Evolutionary conservation across 2,888 invertebrate genomes (phyloP), one percentile per base, ranked within the genome.

Genomic region (Conus canariensis): DNA sequence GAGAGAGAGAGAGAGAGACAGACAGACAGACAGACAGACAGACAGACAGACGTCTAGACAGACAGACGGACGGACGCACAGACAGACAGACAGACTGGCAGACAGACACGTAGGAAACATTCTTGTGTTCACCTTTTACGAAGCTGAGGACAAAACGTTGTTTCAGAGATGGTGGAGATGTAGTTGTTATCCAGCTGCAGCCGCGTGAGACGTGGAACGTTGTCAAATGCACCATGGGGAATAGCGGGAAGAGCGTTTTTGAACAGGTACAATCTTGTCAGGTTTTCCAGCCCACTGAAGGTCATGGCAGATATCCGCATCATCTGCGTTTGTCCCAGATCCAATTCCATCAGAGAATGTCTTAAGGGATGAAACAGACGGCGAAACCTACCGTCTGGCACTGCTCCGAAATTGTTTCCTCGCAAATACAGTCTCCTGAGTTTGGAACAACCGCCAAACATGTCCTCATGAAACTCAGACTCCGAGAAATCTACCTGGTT

Each of bases 401-500:
- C 30, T 30, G 30, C 30, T 10, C 77, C 45, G 30, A 80, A 80
- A 30, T 3, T 30, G 77, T 80, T 80, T 30, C 77, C 77, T 7
- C 77, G 25, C 30, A 80, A 25, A 30, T 30, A 30, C 30, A 80
- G 14, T 80, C 77, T 80, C 77, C 77, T 14, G 77, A 80, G 30
- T 30, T 80, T 80, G 14, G 45, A 14, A 45, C 77, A 80, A 10
- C 77, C 77, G 22, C 30, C 77, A 16, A 80, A 80, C 3, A 30
- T 30, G 77, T 80, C 77, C 30, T 30, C 12, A 30, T 80, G 14
- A 3, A 80, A 7, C 19, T 16, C n/a, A 6, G 56, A 16, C 56
- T 56, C 58, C 2, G 82, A 56, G 82, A 83, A 83, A 58, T 83
- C 82, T 58, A 83, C 82, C 82, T 83, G 82, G 82, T 83, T 83